A percentile compares a stretch with the other conserved stretches of the same genome.
These are phyloP conservation scores for Coluber constrictor DNA, from an alignment of 2,797 vertebrate genomes.

Conservation along the genomic window DNA sequence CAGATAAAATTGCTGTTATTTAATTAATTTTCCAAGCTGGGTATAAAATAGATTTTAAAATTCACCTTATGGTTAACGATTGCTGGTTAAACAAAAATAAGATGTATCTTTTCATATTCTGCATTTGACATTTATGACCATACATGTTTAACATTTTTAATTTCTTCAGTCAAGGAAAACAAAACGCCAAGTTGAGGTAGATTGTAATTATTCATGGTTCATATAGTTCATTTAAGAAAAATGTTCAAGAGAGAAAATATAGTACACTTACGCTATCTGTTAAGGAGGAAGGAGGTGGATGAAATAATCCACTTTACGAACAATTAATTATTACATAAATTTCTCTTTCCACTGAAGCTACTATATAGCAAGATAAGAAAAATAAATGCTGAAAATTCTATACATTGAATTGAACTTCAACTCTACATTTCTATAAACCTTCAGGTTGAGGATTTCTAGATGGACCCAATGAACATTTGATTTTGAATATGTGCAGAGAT, in stretches of 20 bases:
- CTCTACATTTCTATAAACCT: neutral
- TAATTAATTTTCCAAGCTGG: conserved; percentile 55
- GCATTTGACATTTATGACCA: conserved; percentile 64
- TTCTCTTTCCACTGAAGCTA: conserved; percentile 41
- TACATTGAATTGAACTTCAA: neutral
- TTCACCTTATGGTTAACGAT: conserved; percentile 50
- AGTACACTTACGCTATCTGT: conserved; percentile 62
- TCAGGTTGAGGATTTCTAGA: neutral
- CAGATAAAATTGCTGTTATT: conserved; percentile 60
- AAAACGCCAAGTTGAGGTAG: conserved; percentile 72
- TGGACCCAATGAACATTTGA: neutral
- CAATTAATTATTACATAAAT: conserved; percentile 42
- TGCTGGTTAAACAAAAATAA: conserved; percentile 66
- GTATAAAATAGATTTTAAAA: conserved; percentile 51
- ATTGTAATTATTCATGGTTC: conserved; percentile 78
- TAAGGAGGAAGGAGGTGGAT: conserved; percentile 44
- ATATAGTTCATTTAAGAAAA: conserved; percentile 77
- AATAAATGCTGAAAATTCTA: conserved; percentile 15
- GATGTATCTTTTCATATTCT: conserved; percentile 69
- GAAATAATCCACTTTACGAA: conserved; percentile 46
- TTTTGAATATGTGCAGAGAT: neutral
- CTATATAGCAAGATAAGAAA: conserved; percentile 7
- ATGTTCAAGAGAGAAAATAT: conserved; percentile 70
- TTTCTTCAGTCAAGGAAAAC: conserved; percentile 77
- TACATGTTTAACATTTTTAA: conserved; percentile 79